phyloP scores from a whole-genome alignment of 1,140 invertebrate species.

The Neodiprion fabricii region DNA sequence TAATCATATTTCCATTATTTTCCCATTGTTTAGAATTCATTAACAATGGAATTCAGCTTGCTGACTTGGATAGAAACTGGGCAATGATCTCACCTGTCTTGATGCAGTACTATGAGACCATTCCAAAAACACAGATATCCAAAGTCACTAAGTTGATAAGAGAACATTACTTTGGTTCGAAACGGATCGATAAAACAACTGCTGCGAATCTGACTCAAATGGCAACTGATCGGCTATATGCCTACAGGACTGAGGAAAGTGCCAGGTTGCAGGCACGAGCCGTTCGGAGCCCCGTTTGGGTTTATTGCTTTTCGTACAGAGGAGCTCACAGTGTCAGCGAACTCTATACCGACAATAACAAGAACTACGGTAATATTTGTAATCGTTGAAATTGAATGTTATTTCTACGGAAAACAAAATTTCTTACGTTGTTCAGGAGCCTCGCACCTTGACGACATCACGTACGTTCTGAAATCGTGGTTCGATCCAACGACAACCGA shows the following conservation, averaged over 20 bases:
- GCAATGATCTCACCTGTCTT: constrained; percentile 1
- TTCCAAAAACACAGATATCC: constrained; percentile 8
- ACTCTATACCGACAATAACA: constrained; percentile 41
- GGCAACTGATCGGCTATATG: constrained; percentile 67
- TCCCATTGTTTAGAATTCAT: background rate
- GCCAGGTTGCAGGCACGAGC: constrained; percentile 62
- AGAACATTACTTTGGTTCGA: constrained; percentile 16
- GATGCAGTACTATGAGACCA: constrained; percentile 4
- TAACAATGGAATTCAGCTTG: background rate
- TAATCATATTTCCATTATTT: background rate
- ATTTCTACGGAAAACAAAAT: background rate
- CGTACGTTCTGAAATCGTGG: constrained; percentile 49
- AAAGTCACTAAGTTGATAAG: constrained; percentile 1
- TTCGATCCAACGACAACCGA: constrained; percentile 44
- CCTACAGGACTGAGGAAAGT: constrained; percentile 62
- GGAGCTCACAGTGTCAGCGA: constrained; percentile 57
- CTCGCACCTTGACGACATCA: constrained; percentile 67
- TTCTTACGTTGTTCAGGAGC: constrained; percentile 58
- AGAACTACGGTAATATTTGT: constrained; percentile 58
- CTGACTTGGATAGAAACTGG: constrained; percentile 11
- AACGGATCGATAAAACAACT: constrained; percentile 46
- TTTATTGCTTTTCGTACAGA: constrained; percentile 60
- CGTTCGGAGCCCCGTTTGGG: constrained; percentile 65
- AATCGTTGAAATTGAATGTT: constrained; percentile 32
- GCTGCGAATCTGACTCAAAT: constrained; percentile 51